Percentiles rank a stretch among this genome's conserved stretches.
Evolutionary conservation across 2,888 invertebrate species (phyloP).

Genomic region (Ypsolopha sequella): DNA sequence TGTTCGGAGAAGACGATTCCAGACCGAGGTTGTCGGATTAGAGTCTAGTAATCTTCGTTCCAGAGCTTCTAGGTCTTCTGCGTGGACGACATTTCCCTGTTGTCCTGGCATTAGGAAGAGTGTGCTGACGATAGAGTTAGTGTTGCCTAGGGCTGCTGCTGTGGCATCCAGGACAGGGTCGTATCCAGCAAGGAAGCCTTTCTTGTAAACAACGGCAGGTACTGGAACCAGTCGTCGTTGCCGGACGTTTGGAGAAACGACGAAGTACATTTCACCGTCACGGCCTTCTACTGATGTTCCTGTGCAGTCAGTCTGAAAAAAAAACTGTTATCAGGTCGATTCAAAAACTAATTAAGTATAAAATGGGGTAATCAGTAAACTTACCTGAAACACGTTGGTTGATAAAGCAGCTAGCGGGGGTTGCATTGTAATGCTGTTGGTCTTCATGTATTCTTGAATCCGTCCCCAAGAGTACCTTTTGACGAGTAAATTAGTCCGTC

Average conservation of each 20-base stretch:
- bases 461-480: constrained; percentile 84
- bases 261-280: constrained; percentile 90
- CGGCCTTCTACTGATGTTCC: constrained; percentile 80
- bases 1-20: constrained; percentile 80
- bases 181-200: constrained; percentile 85
- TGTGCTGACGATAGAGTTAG: constrained; percentile 79
- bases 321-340: neutral
- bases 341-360: too few species aligned
- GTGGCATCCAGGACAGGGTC: constrained; percentile 89
- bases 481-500: constrained; percentile 83
- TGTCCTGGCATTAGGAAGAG: constrained; percentile 89
- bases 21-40: constrained; percentile 76
- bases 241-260: constrained; percentile 82
- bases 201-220: constrained; percentile 84
- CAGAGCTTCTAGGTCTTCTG: constrained; percentile 81
- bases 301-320: constrained; percentile 82
- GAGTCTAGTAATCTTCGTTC: constrained; percentile 78
- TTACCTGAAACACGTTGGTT: constrained; percentile 83
- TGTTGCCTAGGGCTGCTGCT: constrained; percentile 80
- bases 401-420: constrained; percentile 86
- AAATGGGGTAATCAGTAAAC: constrained; percentile 5
- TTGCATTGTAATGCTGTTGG: constrained; percentile 77
- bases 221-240: constrained; percentile 86
- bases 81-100: constrained; percentile 83
- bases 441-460: constrained; percentile 81